Base-by-base conservation (phyloP, 2,113 vertebrate genomes). In the Catharus fuscescens region DNA sequence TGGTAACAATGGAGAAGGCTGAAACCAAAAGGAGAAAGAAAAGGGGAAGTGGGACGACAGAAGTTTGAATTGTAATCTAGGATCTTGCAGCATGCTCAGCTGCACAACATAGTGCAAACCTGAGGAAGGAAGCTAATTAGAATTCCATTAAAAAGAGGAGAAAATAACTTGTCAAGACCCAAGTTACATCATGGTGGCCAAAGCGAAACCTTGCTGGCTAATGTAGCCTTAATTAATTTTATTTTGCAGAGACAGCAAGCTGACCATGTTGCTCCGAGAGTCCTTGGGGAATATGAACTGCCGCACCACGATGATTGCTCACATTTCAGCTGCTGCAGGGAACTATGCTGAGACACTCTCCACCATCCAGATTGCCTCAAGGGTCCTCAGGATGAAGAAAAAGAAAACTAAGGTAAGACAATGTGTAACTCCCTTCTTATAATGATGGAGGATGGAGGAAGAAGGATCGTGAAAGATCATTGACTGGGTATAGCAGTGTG, bases 281-380 rank as follows among this genome's bases (percentile, higher is more conserved):
- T 99, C 99, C 74, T 98, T 99, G 96, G 99, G 99, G 96, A 99
- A 99, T 88, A 98, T 99, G 98, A 99, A 99, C 98, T 99, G 99
- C 97, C 98, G 99, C 92, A 99, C 99, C 96, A 99, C 99, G 83
- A 99, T 99, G 99, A 99, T 99, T 52, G 99, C 99, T 84, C 99
- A 99, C 98, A 99, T 99, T 98, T 99, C 99, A 28, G 98, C 99
- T 0, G 97, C 98, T 14, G 98, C 99, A 1, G 98, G 98, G 82
- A 99, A 98, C 98, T 99, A 99, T 10, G 98, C 99, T 0, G 99
- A 99, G 97, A 99, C 99, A 1, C 98, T 99, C 76, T 99, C 99
- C 96, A 99, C 99, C 93, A 98, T 99, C 97, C 99, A 99, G 98
- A 99, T 99, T 19, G 99, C 99, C 34, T 99, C 99, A 3, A 98